These are phyloP conservation scores for Tipula unca DNA, from an alignment of 2,888 invertebrate species.

Conservation along the genomic window DNA sequence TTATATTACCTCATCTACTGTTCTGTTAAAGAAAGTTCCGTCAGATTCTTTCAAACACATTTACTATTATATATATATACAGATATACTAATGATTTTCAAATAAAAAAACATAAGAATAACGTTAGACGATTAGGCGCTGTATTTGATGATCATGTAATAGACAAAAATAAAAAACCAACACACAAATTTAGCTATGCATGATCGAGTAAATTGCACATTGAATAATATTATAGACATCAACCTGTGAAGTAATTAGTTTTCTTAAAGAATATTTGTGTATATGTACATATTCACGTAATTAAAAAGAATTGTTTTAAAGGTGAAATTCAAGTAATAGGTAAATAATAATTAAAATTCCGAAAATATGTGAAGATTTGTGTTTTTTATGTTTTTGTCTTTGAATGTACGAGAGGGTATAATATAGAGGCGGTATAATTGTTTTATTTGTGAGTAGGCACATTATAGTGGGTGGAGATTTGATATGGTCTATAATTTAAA, in stretches of 20 bases:
- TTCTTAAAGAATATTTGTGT: background rate
- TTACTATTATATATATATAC: too few relatives aligned
- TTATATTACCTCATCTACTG: background rate
- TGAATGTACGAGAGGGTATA: background rate
- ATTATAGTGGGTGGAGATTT: background rate
- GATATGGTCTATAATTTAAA: background rate
- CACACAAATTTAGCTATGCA: background rate
- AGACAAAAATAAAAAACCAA: background rate
- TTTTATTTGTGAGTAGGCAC: background rate
- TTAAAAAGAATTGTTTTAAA: background rate
- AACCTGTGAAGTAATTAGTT: background rate
- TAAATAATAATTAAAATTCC: conserved; percentile 8
- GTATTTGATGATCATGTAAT: background rate
- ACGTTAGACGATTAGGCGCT: background rate
- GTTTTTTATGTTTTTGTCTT: background rate
- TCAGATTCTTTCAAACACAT: background rate
- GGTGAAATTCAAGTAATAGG: background rate
- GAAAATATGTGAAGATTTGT: background rate
- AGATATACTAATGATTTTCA: background rate
- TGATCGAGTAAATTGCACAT: background rate
- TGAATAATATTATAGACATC: background rate
- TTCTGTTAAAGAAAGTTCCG: background rate
- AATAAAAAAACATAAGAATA: background rate
- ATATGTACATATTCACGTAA: background rate
- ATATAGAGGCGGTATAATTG: background rate